These are phyloP conservation scores for Monomorium pharaonis DNA, from an alignment of 1,140 invertebrate species.

Conservation along the genomic window DNA sequence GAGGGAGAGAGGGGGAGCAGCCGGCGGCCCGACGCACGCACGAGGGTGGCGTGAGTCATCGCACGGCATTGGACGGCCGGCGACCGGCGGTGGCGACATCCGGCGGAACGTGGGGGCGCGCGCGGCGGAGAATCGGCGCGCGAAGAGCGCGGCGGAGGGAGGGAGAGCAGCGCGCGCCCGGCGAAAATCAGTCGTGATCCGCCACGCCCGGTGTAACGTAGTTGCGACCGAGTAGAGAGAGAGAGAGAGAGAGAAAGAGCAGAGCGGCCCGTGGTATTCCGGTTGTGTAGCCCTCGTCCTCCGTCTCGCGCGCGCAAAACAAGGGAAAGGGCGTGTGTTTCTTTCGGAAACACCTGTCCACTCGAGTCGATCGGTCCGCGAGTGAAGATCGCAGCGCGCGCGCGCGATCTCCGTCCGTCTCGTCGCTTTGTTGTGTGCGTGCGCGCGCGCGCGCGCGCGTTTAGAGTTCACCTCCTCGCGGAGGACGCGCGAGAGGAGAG, in stretches of 20 bases:
- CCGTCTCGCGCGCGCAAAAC: no score
- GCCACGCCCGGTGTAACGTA: conserved; percentile 82
- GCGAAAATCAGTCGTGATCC: conserved; percentile 81
- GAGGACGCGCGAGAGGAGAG: neutral
- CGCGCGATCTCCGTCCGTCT: neutral
- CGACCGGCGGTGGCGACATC: conserved; percentile 74
- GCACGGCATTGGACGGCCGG: conserved; percentile 65
- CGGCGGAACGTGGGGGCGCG: conserved; percentile 44
- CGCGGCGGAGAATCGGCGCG: neutral
- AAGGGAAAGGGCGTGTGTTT: no score
- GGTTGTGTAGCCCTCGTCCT: no score
- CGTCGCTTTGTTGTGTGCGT: neutral
- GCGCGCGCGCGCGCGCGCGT: neutral
- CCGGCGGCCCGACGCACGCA: neutral
- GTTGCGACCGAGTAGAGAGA: no score
- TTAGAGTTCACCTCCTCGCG: no score
- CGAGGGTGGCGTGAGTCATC: conserved; percentile 79
- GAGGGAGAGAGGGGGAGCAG: neutral
- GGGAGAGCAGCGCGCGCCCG: neutral
- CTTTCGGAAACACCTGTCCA: neutral
- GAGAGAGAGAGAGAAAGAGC: no score
- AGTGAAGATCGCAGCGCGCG: neutral
- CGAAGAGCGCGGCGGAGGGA: neutral
- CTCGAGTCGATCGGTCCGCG: neutral
- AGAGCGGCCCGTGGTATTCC: no score